A percentile compares a stretch with the other conserved stretches of the same genome.
Conservation (phyloP, 2,113 vertebrate species). For the Platycercus adscitus region DNA sequence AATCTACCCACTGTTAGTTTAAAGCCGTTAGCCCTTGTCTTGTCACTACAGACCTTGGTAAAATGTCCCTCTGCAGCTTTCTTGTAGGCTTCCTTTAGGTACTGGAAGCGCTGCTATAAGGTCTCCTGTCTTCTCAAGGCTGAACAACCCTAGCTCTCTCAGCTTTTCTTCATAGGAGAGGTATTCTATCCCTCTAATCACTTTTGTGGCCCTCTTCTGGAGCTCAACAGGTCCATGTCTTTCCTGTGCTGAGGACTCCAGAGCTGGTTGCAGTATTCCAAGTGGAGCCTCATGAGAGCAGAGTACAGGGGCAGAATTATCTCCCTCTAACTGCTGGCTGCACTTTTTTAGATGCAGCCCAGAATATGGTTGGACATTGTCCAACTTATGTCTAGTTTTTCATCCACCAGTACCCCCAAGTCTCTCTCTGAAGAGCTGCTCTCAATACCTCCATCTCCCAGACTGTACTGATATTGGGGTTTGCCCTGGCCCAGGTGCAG, state of each 20-base stretch:
- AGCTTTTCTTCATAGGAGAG: neutral
- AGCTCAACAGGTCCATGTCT: neutral
- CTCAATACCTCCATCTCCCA: neutral
- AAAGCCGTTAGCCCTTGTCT: neutral
- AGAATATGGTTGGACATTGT: neutral
- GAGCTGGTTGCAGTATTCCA: neutral
- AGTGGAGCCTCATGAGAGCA: neutral
- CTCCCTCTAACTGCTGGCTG: neutral
- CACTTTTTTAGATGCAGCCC: neutral
- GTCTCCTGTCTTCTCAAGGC: neutral
- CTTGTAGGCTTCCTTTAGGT: neutral
- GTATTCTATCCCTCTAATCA: neutral
- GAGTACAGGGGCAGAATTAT: neutral
- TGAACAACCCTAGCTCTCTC: neutral
- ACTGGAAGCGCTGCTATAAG: accelerated
- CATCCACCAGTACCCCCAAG: neutral
- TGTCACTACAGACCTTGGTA: neutral
- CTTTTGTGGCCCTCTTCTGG: neutral
- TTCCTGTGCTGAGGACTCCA: neutral
- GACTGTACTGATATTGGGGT: neutral
- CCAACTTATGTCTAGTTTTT: neutral
- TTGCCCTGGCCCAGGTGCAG: neutral
- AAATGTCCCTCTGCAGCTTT: neutral
- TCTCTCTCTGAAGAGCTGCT: neutral
- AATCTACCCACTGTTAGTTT: neutral